These are phyloP conservation scores for Nycticorax nycticorax DNA, from an alignment of 2,113 vertebrate genomes.

Conservation along the genomic window DNA sequence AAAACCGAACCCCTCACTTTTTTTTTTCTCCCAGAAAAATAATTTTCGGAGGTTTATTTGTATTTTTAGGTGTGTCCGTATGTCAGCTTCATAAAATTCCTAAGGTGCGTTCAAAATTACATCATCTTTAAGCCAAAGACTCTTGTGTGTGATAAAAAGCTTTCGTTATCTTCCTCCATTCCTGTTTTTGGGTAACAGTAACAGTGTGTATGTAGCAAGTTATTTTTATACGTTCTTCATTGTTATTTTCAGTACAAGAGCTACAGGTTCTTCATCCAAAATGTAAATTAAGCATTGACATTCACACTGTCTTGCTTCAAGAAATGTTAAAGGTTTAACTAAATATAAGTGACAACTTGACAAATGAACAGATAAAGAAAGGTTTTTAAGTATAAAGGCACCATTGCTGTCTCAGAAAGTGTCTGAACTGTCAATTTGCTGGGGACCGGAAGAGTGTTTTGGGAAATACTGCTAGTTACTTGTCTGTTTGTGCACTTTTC, in stretches of 20 bases:
- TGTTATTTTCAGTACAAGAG: not conserved
- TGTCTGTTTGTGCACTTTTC: not conserved
- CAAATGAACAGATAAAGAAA: not conserved
- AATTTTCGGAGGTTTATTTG: not conserved
- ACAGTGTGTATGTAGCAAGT: not conserved
- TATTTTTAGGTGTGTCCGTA: not conserved
- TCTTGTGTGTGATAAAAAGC: not conserved
- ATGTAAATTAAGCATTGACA: not conserved
- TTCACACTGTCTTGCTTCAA: not conserved
- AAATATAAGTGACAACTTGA: not conserved
- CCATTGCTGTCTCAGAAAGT: not conserved
- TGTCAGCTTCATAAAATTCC: not conserved
- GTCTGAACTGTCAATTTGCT: not conserved
- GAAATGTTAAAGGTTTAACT: not conserved
- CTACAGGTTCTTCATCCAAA: not conserved
- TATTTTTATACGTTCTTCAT: not conserved
- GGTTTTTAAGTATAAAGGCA: not conserved
- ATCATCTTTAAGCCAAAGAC: not conserved
- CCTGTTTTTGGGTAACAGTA: not conserved
- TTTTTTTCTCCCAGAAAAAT: not conserved
- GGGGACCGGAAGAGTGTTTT: not conserved
- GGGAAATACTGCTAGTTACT: not conserved
- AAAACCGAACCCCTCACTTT: not conserved
- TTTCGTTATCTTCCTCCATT: not conserved
- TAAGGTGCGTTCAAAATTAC: not conserved